These are phyloP conservation scores for Pherbina coryleti DNA, from an alignment of 2,888 invertebrate genomes.

Conservation along the genomic window DNA sequence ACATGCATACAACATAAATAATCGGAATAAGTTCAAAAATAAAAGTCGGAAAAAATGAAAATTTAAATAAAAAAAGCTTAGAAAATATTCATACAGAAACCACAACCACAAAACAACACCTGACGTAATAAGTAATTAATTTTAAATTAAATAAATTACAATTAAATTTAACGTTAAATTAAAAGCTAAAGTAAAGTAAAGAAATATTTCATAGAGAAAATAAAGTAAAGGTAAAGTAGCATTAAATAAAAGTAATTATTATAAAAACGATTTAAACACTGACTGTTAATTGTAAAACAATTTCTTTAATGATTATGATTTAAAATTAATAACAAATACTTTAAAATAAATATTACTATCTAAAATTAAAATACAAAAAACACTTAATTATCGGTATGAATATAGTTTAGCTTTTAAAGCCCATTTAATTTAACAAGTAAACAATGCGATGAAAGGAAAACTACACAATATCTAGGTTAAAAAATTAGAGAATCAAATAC, in stretches of 20 bases:
- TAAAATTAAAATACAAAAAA: slow-evolving; percentile 37
- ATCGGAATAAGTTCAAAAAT: slow-evolving; percentile 55
- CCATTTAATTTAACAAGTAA: slow-evolving; percentile 36
- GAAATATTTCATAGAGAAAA: slow-evolving; percentile 35
- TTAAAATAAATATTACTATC: slow-evolving; percentile 42
- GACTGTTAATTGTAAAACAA: slow-evolving; percentile 71
- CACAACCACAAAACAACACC: slow-evolving; percentile 48
- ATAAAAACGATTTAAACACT: slow-evolving; percentile 61
- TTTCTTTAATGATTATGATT: slow-evolving; percentile 61
- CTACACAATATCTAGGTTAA: slow-evolving; percentile 48
- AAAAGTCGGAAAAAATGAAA: slow-evolving; percentile 24
- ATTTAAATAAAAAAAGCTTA: slow-evolving; percentile 28
- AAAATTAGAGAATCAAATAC: slow-evolving; percentile 43
- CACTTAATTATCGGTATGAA: slow-evolving; percentile 49
- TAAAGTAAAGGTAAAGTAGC: slow-evolving; percentile 38
- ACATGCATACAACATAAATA: slow-evolving; percentile 36
- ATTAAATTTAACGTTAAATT: slow-evolving; percentile 50
- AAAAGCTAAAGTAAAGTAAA: slow-evolving; percentile 39
- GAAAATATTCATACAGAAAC: slow-evolving; percentile 38
- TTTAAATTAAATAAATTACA: slow-evolving; percentile 43
- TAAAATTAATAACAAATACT: slow-evolving; percentile 52
- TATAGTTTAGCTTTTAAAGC: slow-evolving; percentile 54
- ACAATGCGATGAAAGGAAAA: slow-evolving; percentile 35
- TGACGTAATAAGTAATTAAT: slow-evolving; percentile 54
- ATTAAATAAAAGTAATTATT: slow-evolving; percentile 54